phyloP scores from a whole-genome alignment of 2,888 invertebrate genomes.

The Congeria kusceri region DNA sequence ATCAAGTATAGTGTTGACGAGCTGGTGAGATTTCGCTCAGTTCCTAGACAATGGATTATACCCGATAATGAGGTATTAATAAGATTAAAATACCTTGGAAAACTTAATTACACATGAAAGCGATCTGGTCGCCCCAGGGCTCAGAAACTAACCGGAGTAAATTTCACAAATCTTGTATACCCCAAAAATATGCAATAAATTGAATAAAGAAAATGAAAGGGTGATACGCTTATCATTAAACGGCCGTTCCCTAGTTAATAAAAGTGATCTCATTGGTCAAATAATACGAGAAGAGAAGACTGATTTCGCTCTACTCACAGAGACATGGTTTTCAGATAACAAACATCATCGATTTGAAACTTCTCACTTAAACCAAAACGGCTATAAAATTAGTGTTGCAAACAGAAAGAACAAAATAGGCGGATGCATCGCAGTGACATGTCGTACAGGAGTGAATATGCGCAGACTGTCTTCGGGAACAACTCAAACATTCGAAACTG shows the following conservation, averaged over 20 bases:
- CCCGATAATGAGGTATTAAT: too few relatives aligned
- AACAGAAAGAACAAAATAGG: constrained; percentile 15
- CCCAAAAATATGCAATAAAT: too few relatives aligned
- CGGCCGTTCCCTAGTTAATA: neutral
- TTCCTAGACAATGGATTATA: too few relatives aligned
- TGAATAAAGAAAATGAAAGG: too few relatives aligned
- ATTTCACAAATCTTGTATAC: too few relatives aligned
- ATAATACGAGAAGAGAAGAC: neutral
- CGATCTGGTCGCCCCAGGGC: too few relatives aligned
- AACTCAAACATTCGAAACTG: constrained; percentile 19
- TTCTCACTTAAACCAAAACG: constrained; percentile 4
- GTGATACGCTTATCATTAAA: neutral
- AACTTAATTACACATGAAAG: too few relatives aligned
- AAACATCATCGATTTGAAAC: neutral
- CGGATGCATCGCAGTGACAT: constrained; percentile 19
- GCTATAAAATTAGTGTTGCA: constrained; percentile 20
- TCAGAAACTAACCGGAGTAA: too few relatives aligned
- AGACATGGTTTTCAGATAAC: neutral
- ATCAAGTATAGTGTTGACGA: too few relatives aligned
- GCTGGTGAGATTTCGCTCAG: too few relatives aligned
- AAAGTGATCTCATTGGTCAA: neutral
- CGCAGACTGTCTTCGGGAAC: constrained; percentile 5
- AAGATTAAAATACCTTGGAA: too few relatives aligned
- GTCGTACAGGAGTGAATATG: constrained; percentile 9
- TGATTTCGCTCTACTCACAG: constrained; percentile 1